These are phyloP conservation scores for Indri indri DNA, from an alignment of 2,113 vertebrate species.

Conservation along the genomic window DNA sequence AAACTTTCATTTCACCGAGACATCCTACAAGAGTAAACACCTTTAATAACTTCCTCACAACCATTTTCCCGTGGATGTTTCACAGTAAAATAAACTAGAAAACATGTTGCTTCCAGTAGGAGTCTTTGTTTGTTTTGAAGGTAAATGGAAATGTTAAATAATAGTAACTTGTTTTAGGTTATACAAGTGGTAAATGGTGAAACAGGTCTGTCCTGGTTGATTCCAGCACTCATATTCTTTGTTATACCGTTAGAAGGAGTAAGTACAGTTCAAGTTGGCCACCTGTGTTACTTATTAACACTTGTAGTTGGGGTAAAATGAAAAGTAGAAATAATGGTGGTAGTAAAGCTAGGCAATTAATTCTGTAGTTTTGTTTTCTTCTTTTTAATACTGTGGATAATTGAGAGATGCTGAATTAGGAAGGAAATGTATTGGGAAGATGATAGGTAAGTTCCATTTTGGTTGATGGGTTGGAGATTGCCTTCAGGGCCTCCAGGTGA, in stretches of 20 bases:
- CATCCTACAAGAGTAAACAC: not conserved
- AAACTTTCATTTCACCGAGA: not conserved
- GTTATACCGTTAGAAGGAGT: not conserved
- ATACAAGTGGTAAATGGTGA: not conserved
- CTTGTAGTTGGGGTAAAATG: not conserved
- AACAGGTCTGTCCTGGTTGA: not conserved
- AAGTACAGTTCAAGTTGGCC: not conserved
- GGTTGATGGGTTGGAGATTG: not conserved
- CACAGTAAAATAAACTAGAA: not conserved
- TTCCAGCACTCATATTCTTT: not conserved
- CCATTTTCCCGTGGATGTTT: not conserved
- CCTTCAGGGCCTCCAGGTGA: not conserved
- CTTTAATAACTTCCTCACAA: not conserved
- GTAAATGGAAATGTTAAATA: conserved; percentile 14
- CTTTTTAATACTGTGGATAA: not conserved
- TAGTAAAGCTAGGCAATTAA: not conserved
- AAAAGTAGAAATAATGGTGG: not conserved
- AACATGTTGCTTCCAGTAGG: not conserved
- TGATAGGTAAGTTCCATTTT: not conserved
- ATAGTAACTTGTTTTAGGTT: not conserved
- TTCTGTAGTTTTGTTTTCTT: conserved; percentile 40
- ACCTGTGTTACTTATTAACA: not conserved
- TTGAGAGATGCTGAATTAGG: conserved; percentile 18
- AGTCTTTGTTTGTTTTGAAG: conserved; percentile 26
- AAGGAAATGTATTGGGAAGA: not conserved